phyloP scores from a whole-genome alignment of 1,140 invertebrate species.

The Brachionus paranguensis region DNA sequence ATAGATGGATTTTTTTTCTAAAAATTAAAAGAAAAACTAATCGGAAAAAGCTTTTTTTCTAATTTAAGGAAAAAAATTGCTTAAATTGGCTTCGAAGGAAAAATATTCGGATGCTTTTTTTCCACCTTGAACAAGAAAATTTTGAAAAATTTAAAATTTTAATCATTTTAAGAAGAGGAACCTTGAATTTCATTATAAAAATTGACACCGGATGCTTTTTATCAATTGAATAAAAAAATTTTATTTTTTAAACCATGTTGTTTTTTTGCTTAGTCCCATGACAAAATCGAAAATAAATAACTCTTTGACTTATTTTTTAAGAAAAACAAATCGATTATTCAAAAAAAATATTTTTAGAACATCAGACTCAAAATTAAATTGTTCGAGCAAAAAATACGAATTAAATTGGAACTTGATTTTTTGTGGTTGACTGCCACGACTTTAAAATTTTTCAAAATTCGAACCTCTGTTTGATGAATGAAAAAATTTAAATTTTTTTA shows the following conservation, averaged over 20 bases:
- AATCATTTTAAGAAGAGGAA: background rate
- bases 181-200: background rate
- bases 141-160: background rate
- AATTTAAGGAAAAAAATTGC: background rate
- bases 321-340: too few species aligned
- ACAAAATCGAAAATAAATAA: background rate
- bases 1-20: background rate
- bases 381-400: too few species aligned
- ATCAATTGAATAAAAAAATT: background rate
- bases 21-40: background rate
- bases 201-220: background rate
- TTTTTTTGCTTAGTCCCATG: background rate
- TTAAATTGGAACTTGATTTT: too few species aligned
- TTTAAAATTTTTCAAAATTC: too few species aligned
- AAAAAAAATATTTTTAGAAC: too few species aligned
- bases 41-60: background rate
- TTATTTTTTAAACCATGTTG: background rate
- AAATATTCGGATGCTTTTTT: too few species aligned
- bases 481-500: too few species aligned
- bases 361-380: too few species aligned
- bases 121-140: too few species aligned
- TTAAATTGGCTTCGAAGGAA: background rate
- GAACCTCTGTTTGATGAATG: too few species aligned
- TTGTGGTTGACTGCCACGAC: too few species aligned
- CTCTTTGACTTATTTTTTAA: too few species aligned